Evolutionary conservation across 2,888 invertebrate genomes (phyloP), one percentile per base, ranked within the genome.

Genomic region (Seira ritae): DNA sequence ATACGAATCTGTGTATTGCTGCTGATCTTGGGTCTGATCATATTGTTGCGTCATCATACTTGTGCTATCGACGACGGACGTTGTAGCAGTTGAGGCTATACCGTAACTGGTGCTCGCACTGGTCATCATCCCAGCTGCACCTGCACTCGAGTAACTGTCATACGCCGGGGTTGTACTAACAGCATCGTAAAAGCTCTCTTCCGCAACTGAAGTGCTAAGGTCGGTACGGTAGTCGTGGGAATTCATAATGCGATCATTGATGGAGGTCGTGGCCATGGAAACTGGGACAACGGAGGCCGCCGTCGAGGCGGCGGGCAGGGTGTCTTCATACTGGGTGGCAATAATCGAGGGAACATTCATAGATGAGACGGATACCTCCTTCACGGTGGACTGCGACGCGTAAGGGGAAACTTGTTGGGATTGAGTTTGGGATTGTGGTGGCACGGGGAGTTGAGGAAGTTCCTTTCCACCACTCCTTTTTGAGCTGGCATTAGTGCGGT

Each of bases 331-430:
- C 68, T 84, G 79, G 19, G 75, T 79, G 23, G 79, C 84, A 23
- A 86, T 82, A 60, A 83, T 78, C 68, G 85, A 62, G 31, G 85
- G 84, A 65, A 85, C 87, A 66, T 85, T 78, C 37, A 83, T 80
- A 10, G 85, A 75, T n/a, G 84, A 75, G 42, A 83, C 82, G 60
- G 87, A 85, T 55, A 83, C 80, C 72, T 85, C 85, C 71, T 85
- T 85, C 10, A 85, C 85, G 23, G 85, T 87, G 37, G 87, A 87
- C 72, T 85, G 87, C 20, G 85, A 84, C 66, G 84, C 84, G 70
- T 73, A 85, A 1, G 87, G 85, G 17, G 86, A 86, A 24, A 77
- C 80, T 62, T 83, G 74, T 80, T 86, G 84, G 31, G 84, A 82
- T 31, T 31, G 31, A 2, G 3, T 19, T 42, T 82, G 82, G 37